Percentiles rank a stretch among this genome's conserved stretches.
phyloP scores from a whole-genome alignment of 2,113 vertebrate genomes.

The Menura novaehollandiae region DNA sequence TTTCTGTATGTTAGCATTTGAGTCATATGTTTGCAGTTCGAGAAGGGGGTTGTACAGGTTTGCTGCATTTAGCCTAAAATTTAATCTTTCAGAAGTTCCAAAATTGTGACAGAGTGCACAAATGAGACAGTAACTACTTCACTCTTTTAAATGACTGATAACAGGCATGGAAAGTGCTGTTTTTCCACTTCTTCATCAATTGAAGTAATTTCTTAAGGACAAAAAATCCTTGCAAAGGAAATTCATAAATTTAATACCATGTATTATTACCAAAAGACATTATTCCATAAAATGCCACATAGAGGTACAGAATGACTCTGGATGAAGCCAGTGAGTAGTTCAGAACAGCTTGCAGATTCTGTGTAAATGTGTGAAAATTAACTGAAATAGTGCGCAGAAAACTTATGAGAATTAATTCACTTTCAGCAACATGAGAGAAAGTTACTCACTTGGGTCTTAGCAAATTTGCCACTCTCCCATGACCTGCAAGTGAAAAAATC shows the following conservation, averaged over 20 bases:
- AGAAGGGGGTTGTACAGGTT: neutral
- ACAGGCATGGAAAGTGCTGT: neutral
- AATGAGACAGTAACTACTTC: neutral
- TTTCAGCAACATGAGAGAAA: neutral
- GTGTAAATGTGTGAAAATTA: neutral
- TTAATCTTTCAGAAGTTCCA: neutral
- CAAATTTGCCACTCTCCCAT: neutral
- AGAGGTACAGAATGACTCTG: neutral
- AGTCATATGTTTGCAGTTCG: neutral
- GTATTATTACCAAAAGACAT: neutral
- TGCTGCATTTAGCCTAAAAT: neutral
- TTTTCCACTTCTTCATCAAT: neutral
- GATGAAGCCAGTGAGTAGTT: neutral
- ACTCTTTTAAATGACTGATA: neutral
- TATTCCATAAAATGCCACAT: neutral
- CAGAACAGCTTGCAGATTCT: neutral
- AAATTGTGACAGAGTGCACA: neutral
- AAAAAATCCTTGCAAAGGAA: neutral
- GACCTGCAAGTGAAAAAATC: neutral
- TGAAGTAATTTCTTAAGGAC: neutral
- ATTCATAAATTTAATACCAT: neutral
- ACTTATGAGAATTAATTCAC: neutral
- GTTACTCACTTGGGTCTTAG: neutral
- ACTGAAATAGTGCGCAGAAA: neutral
- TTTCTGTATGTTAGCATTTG: neutral